These are phyloP conservation scores for Rhea pennata DNA, from an alignment of 2,113 vertebrate species.

Conservation along the genomic window DNA sequence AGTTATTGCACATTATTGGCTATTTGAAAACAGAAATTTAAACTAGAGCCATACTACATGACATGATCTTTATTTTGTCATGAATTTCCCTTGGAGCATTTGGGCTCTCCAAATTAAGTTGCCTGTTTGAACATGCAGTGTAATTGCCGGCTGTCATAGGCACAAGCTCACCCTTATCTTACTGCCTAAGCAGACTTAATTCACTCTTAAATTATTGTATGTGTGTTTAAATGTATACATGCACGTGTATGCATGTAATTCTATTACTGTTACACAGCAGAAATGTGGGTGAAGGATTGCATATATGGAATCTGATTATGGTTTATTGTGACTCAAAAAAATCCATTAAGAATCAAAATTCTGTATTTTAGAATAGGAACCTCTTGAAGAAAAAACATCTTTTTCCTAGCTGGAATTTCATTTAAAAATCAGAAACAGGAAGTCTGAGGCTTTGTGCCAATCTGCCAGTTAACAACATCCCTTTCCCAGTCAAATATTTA, in stretches of 20 bases:
- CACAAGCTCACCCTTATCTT: background rate
- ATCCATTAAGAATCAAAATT: background rate
- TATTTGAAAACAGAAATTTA: background rate
- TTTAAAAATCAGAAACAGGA: background rate
- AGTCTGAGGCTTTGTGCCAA: background rate
- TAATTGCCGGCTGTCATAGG: background rate
- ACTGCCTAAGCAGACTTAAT: background rate
- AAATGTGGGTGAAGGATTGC: background rate
- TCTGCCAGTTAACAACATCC: background rate
- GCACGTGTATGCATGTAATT: background rate
- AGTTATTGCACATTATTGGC: background rate
- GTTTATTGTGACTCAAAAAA: background rate
- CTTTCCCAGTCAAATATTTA: background rate
- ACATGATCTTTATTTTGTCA: background rate
- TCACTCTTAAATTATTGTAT: background rate
- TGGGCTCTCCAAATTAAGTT: background rate
- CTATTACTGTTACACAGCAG: background rate
- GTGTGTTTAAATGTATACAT: background rate
- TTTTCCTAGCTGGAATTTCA: background rate
- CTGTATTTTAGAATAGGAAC: background rate
- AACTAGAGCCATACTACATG: background rate
- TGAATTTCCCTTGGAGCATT: background rate
- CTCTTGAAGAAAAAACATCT: background rate
- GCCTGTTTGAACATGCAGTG: background rate
- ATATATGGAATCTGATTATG: background rate